Percentiles rank a stretch among this genome's conserved stretches.
Conservation (phyloP, 2,888 invertebrate genomes). For the Scrobipalpa atriplicella region DNA sequence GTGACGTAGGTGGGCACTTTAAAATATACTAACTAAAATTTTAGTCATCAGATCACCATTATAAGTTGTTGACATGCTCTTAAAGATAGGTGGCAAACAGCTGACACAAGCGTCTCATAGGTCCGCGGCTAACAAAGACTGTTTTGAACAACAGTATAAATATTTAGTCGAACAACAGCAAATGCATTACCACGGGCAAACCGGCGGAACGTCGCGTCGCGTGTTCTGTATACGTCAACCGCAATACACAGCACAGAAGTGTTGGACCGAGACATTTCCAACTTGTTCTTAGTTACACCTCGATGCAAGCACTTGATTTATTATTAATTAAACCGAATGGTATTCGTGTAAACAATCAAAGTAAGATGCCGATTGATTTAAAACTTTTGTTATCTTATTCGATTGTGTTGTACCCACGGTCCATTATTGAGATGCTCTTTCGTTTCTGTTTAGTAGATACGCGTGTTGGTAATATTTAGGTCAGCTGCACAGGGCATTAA, state of each 20-base stretch:
- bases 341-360: neutral
- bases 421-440: neutral
- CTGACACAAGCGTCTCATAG: constrained; percentile 1
- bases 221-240: constrained; percentile 5
- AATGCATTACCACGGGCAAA: constrained; percentile 1
- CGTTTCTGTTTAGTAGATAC: neutral
- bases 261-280: neutral
- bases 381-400: neutral
- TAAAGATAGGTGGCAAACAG: constrained; percentile 2
- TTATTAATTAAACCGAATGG: neutral
- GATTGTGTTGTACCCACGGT: neutral
- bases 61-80: neutral
- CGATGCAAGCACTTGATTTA: constrained; percentile 10
- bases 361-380: neutral
- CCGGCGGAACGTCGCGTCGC: constrained; percentile 13
- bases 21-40: too few relatives aligned
- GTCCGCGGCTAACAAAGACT: constrained; percentile 4
- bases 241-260: constrained; percentile 11
- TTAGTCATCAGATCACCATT: too few relatives aligned
- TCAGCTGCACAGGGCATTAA: constrained; percentile 26
- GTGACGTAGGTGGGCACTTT: too few relatives aligned
- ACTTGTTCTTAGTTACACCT: neutral
- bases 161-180: constrained; percentile 6
- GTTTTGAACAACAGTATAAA: constrained; percentile 16
- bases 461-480: constrained; percentile 19